Evolutionary conservation across 2,113 vertebrate species (phyloP).

Genomic region (Poeciliopsis turrubarensis): DNA sequence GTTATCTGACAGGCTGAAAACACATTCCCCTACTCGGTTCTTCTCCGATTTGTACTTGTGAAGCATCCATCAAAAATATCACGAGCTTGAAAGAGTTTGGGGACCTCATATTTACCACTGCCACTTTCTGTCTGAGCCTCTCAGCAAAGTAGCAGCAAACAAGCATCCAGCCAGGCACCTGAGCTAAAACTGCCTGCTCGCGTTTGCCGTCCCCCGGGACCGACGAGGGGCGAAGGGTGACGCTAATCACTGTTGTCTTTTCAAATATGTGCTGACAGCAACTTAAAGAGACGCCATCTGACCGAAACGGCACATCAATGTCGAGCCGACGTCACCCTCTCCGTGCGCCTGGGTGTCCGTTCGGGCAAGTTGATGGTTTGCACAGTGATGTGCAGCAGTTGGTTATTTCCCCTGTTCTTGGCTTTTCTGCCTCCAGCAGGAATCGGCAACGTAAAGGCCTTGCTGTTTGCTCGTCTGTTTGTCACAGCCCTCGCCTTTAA

Average conservation of each 20-base stretch:
- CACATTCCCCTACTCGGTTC: not conserved
- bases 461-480: slow-evolving; percentile 43
- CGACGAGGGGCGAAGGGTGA: slow-evolving; percentile 39
- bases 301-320: slow-evolving; percentile 67
- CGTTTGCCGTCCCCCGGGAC: slow-evolving; percentile 5
- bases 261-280: slow-evolving; percentile 65
- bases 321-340: slow-evolving; percentile 29
- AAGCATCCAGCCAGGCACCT: slow-evolving; percentile 3
- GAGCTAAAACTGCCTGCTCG: slow-evolving; percentile 2
- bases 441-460: slow-evolving; percentile 52
- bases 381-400: slow-evolving; percentile 74
- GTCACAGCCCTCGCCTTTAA: slow-evolving; percentile 42
- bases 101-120: slow-evolving; percentile 6
- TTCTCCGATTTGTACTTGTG: not conserved
- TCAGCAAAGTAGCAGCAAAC: slow-evolving; percentile 12
- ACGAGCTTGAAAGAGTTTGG: not conserved
- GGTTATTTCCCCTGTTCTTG: slow-evolving; percentile 75
- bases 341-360: slow-evolving; percentile 62
- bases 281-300: slow-evolving; percentile 65
- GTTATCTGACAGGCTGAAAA: not conserved
- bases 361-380: slow-evolving; percentile 71
- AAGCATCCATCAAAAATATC: not conserved
- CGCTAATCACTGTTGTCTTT: slow-evolving; percentile 64
- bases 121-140: slow-evolving; percentile 19
- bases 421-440: slow-evolving; percentile 72